Evolutionary conservation across 2,888 invertebrate species (phyloP).

Genomic region (Euplexia lucipara): DNA sequence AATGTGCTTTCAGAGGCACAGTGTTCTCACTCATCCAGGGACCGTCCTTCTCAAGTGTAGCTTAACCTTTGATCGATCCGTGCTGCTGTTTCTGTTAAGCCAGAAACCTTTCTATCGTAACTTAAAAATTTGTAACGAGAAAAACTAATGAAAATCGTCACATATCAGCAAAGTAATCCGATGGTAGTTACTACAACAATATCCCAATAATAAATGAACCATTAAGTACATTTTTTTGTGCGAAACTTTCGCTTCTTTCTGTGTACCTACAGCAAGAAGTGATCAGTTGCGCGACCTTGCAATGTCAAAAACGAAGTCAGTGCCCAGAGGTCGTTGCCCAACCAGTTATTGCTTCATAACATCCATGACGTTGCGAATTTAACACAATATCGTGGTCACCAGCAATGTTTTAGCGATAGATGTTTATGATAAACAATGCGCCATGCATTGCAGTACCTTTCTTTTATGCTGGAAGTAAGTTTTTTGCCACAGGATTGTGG

Average conservation of each 20-base stretch:
- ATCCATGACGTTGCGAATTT: conserved; percentile 28
- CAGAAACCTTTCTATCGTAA: too few relatives aligned
- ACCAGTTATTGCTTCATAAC: conserved; percentile 27
- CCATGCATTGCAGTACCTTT: too few relatives aligned
- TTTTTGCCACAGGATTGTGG: too few relatives aligned
- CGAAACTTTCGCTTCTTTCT: conserved; percentile 27
- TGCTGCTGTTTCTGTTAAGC: too few relatives aligned
- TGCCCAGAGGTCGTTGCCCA: conserved; percentile 39
- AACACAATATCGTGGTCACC: conserved; percentile 6
- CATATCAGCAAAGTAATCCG: too few relatives aligned
- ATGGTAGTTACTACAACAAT: too few relatives aligned
- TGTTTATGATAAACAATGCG: conserved; percentile 7
- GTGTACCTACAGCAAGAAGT: conserved; percentile 14
- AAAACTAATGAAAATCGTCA: not conserved
- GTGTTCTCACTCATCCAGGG: too few relatives aligned
- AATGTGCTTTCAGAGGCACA: too few relatives aligned
- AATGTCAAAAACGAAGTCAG: conserved; percentile 38
- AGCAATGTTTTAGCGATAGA: conserved; percentile 1
- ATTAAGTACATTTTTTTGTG: not conserved
- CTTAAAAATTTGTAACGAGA: too few relatives aligned
- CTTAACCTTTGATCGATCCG: too few relatives aligned
- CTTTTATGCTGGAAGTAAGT: too few relatives aligned
- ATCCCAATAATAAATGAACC: not conserved
- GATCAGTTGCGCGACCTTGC: conserved; percentile 41
- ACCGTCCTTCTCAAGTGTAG: too few relatives aligned